These are phyloP conservation scores for Drosophila navojoa DNA, from an alignment of 1,140 invertebrate species.

Conservation along the genomic window DNA sequence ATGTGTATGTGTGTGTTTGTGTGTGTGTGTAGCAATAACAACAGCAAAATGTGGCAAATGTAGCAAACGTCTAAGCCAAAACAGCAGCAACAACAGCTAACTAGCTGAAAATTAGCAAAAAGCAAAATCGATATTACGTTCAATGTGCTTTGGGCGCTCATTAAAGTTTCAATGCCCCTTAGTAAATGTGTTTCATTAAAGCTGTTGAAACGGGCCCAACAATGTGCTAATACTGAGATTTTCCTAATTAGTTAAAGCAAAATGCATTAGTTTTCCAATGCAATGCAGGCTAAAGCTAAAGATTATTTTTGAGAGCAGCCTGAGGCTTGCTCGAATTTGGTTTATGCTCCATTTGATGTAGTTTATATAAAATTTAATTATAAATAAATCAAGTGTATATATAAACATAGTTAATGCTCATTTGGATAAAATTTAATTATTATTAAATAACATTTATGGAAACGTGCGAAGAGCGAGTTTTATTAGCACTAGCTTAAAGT, in stretches of 20 bases:
- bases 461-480: no score
- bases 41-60: conserved; percentile 45
- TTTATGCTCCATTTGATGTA: neutral
- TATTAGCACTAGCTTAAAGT: no score
- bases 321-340: no score
- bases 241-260: neutral
- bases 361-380: no score
- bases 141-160: conserved; percentile 44
- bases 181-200: conserved; percentile 38
- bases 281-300: neutral
- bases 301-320: no score
- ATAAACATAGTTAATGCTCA: neutral
- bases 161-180: conserved; percentile 52
- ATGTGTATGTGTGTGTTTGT: conserved; percentile 23
- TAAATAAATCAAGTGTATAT: no score
- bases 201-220: conserved; percentile 11
- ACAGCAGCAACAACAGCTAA: conserved; percentile 52
- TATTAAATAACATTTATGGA: no score
- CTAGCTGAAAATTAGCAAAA: conserved; percentile 70
- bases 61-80: conserved; percentile 17
- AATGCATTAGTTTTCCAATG: conserved; percentile 2
- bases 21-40: conserved; percentile 45
- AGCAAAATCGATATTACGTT: conserved; percentile 60
- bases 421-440: neutral
- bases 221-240: conserved; percentile 37